Percentiles rank a stretch among this genome's conserved stretches.
Conservation (phyloP, 30 jellyfish, hydroid and myxozoan genomes). For the Turritopsis rubra region DNA sequence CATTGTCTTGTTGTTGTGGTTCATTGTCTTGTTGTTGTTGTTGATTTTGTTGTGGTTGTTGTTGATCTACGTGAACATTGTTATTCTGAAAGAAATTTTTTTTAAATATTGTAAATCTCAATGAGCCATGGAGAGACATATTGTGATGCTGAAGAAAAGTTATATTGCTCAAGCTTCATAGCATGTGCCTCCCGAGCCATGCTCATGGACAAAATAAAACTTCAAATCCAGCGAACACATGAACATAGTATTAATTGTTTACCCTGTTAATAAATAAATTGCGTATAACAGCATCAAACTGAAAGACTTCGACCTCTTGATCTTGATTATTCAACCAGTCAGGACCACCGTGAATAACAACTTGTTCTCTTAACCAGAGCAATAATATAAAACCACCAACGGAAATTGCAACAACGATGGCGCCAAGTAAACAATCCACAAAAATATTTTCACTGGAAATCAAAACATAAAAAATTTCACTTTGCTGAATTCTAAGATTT, state of each 20-base stretch:
- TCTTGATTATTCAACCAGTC: conserved; percentile 69
- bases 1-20: not conserved
- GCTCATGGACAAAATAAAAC: not conserved
- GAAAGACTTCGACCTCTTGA: conserved; percentile 19
- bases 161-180: too few relatives aligned
- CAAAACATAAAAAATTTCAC: not conserved
- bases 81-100: not conserved
- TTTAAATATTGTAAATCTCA: too few relatives aligned
- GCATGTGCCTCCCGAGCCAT: too few relatives aligned
- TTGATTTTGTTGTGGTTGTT: not conserved
- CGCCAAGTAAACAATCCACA: conserved; percentile 76
- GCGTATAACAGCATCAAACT: conserved; percentile 25
- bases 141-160: too few relatives aligned
- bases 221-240: not conserved
- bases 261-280: conserved; percentile 25
- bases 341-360: conserved; percentile 97
- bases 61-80: not conserved
- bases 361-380: conserved; percentile 96
- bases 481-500: not conserved
- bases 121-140: too few relatives aligned
- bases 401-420: conserved; percentile 78
- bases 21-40: not conserved
- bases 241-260: not conserved
- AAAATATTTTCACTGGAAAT: conserved; percentile 57
- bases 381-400: conserved; percentile 82